Evolutionary conservation across 1,140 invertebrate genomes (phyloP), one percentile per base, ranked within the genome.

Genomic region (Parapsyche elsis): DNA sequence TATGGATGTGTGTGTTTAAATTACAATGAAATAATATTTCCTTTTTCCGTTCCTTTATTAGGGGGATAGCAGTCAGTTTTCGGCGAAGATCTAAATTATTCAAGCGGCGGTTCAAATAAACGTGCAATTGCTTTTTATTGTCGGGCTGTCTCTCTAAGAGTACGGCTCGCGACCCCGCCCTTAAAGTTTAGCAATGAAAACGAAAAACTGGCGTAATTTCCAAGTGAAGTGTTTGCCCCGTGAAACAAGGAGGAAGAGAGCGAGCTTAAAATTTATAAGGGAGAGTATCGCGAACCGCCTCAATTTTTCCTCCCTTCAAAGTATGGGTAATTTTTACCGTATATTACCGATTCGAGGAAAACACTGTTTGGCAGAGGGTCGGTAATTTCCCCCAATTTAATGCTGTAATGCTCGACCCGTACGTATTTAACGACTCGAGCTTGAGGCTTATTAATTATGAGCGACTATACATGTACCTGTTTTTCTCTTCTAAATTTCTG

Each of bases 111-210:
- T 61, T 61, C 57, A 61, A 61, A 61, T 61, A 61, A 61, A 61
- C 57, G 57, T 61, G 57, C 57, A 61, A 61, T 61, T 61, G 57
- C 57, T 61, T 61, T 61, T 61, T 61, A 61, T 61, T 61, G 57
- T 61, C 57, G 30, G 30, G 30, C 30, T 38, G 30, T 38, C 30
- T 38, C 30, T 38, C 30, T 61, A 16, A 9, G 1, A 61, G 57
- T 9, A 16, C 30, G 57, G n/a, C 57, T 16, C 57, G 2, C 49
- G 49, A 53, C 12, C 12, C 49, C 14, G 7, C 7, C 57, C n/a
- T 61, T 61, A 61, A 61, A 61, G 57, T 61, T 61, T 61, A 61
- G 57, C 57, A 61, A 61, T 61, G 57, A 61, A 61, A 61, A 61
- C 57, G 57, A 61, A 61, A 61, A 61, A 61, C 57, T 61, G 57